A percentile compares a stretch with the other conserved stretches of the same genome.
Evolutionary conservation across 2,113 vertebrate genomes (phyloP).

Genomic region (Ceyx cyanopectus): DNA sequence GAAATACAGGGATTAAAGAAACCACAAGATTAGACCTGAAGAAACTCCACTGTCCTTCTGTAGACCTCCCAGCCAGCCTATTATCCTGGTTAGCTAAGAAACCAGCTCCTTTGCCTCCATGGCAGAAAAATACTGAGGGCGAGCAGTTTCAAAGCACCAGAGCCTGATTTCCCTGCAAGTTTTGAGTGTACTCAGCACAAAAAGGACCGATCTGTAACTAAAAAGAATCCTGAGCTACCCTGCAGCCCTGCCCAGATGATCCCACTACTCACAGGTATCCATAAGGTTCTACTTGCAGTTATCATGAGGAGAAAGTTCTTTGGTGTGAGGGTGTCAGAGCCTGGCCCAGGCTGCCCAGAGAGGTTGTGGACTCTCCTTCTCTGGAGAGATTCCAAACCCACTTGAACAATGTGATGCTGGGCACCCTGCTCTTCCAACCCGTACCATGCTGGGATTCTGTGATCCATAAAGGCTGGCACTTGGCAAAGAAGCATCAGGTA

Average conservation of each 20-base stretch:
- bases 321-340: neutral
- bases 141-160: neutral
- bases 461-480: accelerated
- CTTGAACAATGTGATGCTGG: neutral
- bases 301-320: neutral
- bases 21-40: neutral
- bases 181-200: neutral
- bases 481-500: neutral
- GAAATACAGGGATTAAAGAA: neutral
- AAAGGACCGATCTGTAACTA: neutral
- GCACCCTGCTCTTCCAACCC: neutral
- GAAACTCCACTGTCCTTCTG: accelerated
- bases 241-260: neutral
- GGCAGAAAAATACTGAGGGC: neutral
- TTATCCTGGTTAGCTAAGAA: neutral
- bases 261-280: accelerated
- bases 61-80: neutral
- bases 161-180: neutral
- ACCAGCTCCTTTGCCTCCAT: neutral
- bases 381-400: neutral
- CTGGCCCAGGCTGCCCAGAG: neutral
- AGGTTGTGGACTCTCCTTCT: neutral
- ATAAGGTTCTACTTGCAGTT: accelerated
- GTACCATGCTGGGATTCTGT: neutral
- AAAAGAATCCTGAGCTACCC: accelerated